These are phyloP conservation scores for Trachymyrmex septentrionalis DNA, from an alignment of 1,140 invertebrate genomes.

Conservation along the genomic window DNA sequence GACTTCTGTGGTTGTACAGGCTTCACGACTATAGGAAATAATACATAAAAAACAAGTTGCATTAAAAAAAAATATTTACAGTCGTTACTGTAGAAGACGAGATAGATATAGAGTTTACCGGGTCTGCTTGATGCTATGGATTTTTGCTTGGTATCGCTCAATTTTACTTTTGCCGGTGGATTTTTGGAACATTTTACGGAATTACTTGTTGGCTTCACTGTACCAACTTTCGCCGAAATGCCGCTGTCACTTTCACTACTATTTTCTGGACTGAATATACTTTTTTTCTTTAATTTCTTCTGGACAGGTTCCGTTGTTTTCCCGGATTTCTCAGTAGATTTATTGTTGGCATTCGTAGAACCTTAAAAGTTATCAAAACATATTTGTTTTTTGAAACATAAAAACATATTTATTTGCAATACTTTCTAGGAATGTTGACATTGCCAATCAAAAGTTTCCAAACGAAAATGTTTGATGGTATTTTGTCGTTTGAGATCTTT, in stretches of 20 bases:
- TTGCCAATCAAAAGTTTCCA: no score
- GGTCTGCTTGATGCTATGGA: slow-evolving; percentile 76
- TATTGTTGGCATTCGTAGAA: slow-evolving; percentile 72
- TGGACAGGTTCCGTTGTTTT: slow-evolving; percentile 84
- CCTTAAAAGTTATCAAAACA: slow-evolving; percentile 28
- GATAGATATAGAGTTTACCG: slow-evolving; percentile 72
- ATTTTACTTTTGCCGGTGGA: slow-evolving; percentile 80
- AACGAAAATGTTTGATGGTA: no score
- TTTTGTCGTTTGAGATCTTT: no score
- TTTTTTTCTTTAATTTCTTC: slow-evolving; percentile 91
- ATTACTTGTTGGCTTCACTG: slow-evolving; percentile 75
- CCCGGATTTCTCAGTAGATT: slow-evolving; percentile 80
- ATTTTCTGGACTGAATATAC: slow-evolving; percentile 94
- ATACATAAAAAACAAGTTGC: not conserved
- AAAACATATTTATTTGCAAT: no score
- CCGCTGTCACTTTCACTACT: slow-evolving; percentile 91
- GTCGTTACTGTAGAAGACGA: not conserved
- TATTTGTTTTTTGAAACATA: not conserved
- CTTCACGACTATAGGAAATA: slow-evolving; percentile 69
- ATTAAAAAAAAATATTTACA: not conserved
- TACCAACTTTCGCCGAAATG: slow-evolving; percentile 77
- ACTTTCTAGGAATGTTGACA: no score
- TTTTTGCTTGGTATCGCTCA: slow-evolving; percentile 79
- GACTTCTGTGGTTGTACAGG: slow-evolving; percentile 79
- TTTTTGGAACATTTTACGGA: slow-evolving; percentile 78